Evolutionary conservation across 2,113 vertebrate genomes (phyloP).

Genomic region (Apteryx mantelli): DNA sequence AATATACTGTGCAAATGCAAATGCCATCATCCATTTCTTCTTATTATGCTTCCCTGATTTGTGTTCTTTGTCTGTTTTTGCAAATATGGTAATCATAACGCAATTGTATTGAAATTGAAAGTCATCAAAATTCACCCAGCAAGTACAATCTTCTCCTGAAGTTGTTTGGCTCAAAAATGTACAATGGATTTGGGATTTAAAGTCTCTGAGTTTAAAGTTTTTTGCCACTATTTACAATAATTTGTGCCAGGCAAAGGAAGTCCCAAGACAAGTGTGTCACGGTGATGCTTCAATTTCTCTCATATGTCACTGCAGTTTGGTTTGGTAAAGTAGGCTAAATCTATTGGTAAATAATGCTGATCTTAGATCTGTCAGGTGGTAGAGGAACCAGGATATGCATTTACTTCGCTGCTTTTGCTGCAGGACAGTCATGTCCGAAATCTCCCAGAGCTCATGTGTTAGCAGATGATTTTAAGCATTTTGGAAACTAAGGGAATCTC

Average conservation of each 20-base stretch:
- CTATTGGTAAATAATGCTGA: too few species aligned
- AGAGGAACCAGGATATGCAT: too few species aligned
- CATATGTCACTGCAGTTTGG: too few species aligned
- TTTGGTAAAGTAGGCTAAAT: too few species aligned
- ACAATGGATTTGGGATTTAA: not conserved
- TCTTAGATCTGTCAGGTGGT: too few species aligned
- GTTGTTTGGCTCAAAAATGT: not conserved
- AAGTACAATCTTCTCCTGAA: not conserved
- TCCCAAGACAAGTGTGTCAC: too few species aligned
- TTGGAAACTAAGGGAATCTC: too few species aligned
- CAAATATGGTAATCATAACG: slow-evolving; percentile 54
- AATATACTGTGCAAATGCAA: slow-evolving; percentile 31
- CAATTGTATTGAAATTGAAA: slow-evolving; percentile 48
- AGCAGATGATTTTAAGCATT: too few species aligned
- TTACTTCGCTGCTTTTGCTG: too few species aligned
- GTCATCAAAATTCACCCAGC: slow-evolving; percentile 25
- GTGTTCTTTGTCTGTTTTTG: slow-evolving; percentile 42
- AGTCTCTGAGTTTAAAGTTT: not conserved
- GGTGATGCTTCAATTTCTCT: too few species aligned
- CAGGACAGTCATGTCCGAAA: too few species aligned
- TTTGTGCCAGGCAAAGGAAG: not conserved
- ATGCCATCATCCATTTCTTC: slow-evolving; percentile 52
- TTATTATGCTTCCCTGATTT: slow-evolving; percentile 25
- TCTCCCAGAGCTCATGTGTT: too few species aligned
- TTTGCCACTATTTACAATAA: not conserved